Conservation (phyloP, 1,140 invertebrate species). For the Zaprionus ornatus region DNA sequence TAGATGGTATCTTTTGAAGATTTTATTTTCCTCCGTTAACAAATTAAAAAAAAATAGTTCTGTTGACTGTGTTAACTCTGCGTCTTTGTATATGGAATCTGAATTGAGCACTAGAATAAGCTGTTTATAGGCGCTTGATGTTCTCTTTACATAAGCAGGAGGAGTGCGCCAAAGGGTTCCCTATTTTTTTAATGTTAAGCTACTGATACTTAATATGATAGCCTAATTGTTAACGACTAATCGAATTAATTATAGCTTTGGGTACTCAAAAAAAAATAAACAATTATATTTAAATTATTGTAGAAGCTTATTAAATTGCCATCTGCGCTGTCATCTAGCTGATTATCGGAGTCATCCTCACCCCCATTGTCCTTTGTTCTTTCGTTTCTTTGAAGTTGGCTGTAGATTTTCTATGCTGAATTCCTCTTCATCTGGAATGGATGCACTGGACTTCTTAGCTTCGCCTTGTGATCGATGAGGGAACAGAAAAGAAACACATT, state of each 20-base stretch:
- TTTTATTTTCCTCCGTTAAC: too few relatives aligned
- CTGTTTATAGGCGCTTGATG: slow-evolving; percentile 35
- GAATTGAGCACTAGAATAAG: slow-evolving; percentile 38
- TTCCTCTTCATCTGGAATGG: neutral
- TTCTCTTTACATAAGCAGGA: slow-evolving; percentile 23
- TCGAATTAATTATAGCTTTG: slow-evolving; percentile 27
- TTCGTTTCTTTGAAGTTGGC: slow-evolving; percentile 4
- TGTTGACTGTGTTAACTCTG: slow-evolving; percentile 77
- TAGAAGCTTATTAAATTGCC: slow-evolving; percentile 68
- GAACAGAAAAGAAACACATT: slow-evolving; percentile 97
- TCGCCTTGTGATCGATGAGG: slow-evolving; percentile 92
- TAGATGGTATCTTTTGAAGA: too few relatives aligned
- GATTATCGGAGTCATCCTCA: slow-evolving; percentile 47
- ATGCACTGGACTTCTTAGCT: slow-evolving; percentile 18
- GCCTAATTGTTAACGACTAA: slow-evolving; percentile 41
- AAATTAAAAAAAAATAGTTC: too few relatives aligned
- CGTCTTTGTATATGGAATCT: slow-evolving; percentile 36
- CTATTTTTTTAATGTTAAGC: slow-evolving; percentile 52
- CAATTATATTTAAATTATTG: slow-evolving; percentile 49
- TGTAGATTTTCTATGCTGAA: neutral
- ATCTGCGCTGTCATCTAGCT: slow-evolving; percentile 32
- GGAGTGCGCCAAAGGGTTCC: slow-evolving; percentile 20
- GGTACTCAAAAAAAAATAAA: slow-evolving; percentile 48
- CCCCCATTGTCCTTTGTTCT: slow-evolving; percentile 40
- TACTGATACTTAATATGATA: slow-evolving; percentile 26